Evolutionary conservation across 2,113 vertebrate genomes (phyloP).

Genomic region (Ceyx margarethae): DNA sequence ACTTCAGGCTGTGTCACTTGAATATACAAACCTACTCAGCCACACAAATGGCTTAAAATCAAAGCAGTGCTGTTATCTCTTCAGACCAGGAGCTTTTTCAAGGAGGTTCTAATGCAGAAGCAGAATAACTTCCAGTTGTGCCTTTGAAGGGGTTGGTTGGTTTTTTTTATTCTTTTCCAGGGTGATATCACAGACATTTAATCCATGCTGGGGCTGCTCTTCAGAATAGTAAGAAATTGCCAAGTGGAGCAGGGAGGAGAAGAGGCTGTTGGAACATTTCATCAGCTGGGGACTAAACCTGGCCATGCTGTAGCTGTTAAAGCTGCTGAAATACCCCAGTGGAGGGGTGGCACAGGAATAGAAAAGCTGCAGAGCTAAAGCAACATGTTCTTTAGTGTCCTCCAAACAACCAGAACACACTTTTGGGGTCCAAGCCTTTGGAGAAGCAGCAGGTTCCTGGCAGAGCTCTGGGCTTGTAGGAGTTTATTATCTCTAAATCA

Average conservation of each 20-base stretch:
- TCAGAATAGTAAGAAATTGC: slow-evolving; percentile 46
- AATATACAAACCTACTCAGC: slow-evolving; percentile 52
- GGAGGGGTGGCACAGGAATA: neutral
- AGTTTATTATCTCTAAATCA: neutral
- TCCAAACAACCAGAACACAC: neutral
- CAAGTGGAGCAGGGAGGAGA: neutral
- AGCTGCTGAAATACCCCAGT: neutral
- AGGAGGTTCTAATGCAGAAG: slow-evolving; percentile 41
- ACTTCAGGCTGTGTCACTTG: slow-evolving; percentile 59
- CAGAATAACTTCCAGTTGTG: slow-evolving; percentile 64
- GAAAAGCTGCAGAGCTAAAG: neutral
- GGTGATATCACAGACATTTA: slow-evolving; percentile 55
- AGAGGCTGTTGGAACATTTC: neutral
- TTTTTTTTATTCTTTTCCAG: slow-evolving; percentile 1
- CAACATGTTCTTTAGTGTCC: neutral
- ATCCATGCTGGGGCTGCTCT: slow-evolving; percentile 50
- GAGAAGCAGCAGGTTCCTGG: neutral
- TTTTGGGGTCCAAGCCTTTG: neutral
- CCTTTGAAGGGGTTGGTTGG: slow-evolving; percentile 67
- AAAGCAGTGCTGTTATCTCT: slow-evolving; percentile 71
- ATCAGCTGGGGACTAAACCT: neutral
- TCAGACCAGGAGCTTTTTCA: slow-evolving; percentile 67
- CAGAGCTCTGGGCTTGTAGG: neutral
- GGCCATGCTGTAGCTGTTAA: neutral
- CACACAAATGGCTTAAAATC: slow-evolving; percentile 67